These are phyloP conservation scores for Phyto melanocephala DNA, from an alignment of 2,888 invertebrate species.

Conservation along the genomic window DNA sequence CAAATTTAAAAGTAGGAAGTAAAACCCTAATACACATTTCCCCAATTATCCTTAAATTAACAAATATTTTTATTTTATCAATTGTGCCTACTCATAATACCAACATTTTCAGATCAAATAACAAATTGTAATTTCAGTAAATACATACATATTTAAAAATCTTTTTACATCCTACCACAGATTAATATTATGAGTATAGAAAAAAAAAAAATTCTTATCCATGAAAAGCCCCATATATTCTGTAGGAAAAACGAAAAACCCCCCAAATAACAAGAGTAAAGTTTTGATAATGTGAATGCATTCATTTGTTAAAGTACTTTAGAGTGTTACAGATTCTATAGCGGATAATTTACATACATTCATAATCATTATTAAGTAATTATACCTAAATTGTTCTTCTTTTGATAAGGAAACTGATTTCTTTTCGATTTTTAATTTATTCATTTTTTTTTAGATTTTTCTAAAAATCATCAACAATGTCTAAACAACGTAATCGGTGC, in stretches of 20 bases:
- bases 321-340: conserved; percentile 18
- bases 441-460: conserved; percentile 15
- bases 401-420: not conserved
- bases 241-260: conserved; percentile 5
- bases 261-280: not conserved
- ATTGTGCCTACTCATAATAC: too few relatives aligned
- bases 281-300: conserved; percentile 52
- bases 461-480: conserved; percentile 38
- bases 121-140: too few relatives aligned
- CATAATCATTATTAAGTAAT: not conserved
- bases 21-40: too few relatives aligned
- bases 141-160: too few relatives aligned
- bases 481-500: conserved; percentile 50
- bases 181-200: too few relatives aligned
- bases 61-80: too few relatives aligned
- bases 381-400: not conserved
- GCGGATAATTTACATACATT: conserved; percentile 24
- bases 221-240: conserved; percentile 32
- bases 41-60: too few relatives aligned
- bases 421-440: not conserved
- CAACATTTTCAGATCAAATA: too few relatives aligned
- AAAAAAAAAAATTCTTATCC: conserved; percentile 24
- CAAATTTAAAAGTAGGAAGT: too few relatives aligned
- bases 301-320: conserved; percentile 49
- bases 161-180: too few relatives aligned